Percentiles rank a stretch among this genome's conserved stretches.
Conservation (phyloP, 2,797 vertebrate species). For the Cynopterus sphinx region DNA sequence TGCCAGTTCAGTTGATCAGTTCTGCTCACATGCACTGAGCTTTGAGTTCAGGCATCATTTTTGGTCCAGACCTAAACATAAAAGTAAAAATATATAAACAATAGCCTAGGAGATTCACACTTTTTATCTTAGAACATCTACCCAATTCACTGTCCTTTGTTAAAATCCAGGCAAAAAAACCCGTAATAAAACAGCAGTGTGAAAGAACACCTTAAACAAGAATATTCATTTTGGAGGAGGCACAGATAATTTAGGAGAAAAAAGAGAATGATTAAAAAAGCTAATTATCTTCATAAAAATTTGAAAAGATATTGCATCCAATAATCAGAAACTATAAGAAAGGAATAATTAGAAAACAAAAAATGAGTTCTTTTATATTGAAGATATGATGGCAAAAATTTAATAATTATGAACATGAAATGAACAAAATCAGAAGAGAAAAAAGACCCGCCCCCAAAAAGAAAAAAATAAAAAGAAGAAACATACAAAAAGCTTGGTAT, state of each 20-base stretch:
- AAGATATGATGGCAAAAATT: not conserved
- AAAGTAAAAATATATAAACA: conserved; percentile 10
- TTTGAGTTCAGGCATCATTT: not conserved
- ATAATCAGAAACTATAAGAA: not conserved
- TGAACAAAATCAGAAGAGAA: not conserved
- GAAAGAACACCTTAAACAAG: not conserved
- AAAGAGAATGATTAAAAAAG: not conserved
- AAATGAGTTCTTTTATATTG: not conserved
- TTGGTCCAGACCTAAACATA: not conserved
- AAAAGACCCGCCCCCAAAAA: not conserved
- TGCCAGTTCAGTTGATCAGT: not conserved
- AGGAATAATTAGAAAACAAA: not conserved
- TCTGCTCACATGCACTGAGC: not conserved
- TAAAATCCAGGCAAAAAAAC: not conserved
- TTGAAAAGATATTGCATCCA: not conserved
- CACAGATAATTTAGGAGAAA: not conserved
- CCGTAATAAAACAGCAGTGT: not conserved
- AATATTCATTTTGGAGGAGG: conserved; percentile 1
- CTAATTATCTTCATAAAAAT: not conserved
- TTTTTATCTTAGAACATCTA: not conserved
- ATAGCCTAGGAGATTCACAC: not conserved
- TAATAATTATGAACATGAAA: not conserved
- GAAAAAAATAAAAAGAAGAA: not conserved
- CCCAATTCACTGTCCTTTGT: not conserved
- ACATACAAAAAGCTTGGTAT: not conserved